Base-by-base conservation (phyloP, 2,888 invertebrate species). In the Troilus luridus region DNA sequence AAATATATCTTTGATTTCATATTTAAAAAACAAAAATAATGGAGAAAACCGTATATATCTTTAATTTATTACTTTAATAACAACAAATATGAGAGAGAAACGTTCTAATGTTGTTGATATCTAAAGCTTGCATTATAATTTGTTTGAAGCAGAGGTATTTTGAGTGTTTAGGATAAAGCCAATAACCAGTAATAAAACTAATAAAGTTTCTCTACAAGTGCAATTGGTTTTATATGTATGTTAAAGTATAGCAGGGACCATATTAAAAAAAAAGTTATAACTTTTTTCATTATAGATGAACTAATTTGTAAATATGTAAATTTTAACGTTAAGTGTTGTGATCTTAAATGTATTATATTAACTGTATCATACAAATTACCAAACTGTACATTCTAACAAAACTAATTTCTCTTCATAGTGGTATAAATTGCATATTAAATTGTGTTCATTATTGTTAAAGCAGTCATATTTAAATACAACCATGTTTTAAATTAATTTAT, bases 401-500 rank as follows among this genome's bases (percentile, higher is more conserved):
- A 90, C 81, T 81, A 90, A 90, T 90, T 81, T 90, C 81, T 77
- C 60, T 90, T 90, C 77, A 81, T 90, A 90, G 77, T 81, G 90
- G 81, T 90, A 59, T 81, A 81, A 90, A 90, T 90, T 90, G 64
- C 72, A 59, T 81, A 90, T 81, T 81, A 90, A 90, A 90, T 58
- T 90, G 90, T 90, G 90, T 90, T 90, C 90, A 90, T 90, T 90
- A 90, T 81, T 90, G 90, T 90, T 90, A 90, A 59, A 90, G 59
- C 90, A 90, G 90, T 90, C 90, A 90, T 90, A 90, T 90, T 81
- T 81, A 90, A 81, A 90, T 81, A 90, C 89, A 90, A 90, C 56
- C 81, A 77, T 90, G 90, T 90, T 90, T 90, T 90, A 90, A 67
- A 90, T 81, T 77, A 90, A 58, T 11, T 24, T 77, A 12, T 90